Evolutionary conservation across 1,140 invertebrate species (phyloP).

Genomic region (Cydia strobilella): DNA sequence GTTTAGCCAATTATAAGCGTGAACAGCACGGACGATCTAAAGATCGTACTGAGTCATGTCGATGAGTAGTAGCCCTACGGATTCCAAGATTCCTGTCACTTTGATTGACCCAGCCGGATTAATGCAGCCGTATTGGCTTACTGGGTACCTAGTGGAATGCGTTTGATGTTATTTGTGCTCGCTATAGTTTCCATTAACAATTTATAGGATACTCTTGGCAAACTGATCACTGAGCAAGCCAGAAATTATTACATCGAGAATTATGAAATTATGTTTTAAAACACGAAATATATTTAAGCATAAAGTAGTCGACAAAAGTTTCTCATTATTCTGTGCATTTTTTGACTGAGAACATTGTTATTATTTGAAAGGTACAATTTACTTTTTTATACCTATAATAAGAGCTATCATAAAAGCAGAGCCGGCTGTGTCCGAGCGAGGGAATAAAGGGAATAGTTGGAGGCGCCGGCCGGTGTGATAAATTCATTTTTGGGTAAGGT

Average conservation of each 20-base stretch:
- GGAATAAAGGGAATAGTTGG: constrained; percentile 56
- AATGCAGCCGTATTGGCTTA: constrained; percentile 37
- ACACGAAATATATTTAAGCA: no score
- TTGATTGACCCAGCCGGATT: constrained; percentile 41
- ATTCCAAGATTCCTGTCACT: constrained; percentile 47
- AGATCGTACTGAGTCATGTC: neutral
- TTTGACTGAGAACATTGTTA: no score
- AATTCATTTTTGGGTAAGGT: constrained; percentile 77
- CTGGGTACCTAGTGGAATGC: constrained; percentile 33
- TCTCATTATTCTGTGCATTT: no score
- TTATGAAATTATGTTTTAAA: no score
- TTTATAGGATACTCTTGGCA: no score
- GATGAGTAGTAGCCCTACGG: constrained; percentile 4
- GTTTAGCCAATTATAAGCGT: no score
- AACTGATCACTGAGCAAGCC: no score
- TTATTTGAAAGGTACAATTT: no score
- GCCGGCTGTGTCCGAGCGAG: constrained; percentile 33
- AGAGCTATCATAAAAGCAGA: neutral
- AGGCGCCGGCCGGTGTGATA: constrained; percentile 61
- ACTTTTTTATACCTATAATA: no score
- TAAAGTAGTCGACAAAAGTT: no score
- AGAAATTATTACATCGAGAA: no score
- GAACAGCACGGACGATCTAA: neutral
- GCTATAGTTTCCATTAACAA: constrained; percentile 43
- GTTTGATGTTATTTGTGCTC: constrained; percentile 38